Conservation (phyloP, 2,797 vertebrate species). For the Pygocentrus nattereri region DNA sequence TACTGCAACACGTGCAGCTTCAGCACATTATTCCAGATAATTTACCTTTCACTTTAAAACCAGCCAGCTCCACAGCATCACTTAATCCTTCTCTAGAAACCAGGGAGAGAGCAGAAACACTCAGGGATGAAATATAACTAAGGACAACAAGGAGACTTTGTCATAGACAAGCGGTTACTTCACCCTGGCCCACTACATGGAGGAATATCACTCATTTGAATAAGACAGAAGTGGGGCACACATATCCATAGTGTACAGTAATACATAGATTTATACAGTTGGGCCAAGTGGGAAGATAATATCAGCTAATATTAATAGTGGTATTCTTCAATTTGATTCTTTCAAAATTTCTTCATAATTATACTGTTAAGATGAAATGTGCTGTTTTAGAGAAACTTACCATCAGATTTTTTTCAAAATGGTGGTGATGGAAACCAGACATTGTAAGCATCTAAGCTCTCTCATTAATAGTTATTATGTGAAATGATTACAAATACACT, state of each 20-base stretch:
- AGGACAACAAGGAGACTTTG: neutral
- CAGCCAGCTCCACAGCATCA: neutral
- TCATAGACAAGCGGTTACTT: neutral
- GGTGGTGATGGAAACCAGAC: no score
- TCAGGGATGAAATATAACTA: neutral
- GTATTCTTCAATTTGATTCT: no score
- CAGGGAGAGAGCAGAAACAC: neutral
- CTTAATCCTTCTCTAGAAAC: neutral
- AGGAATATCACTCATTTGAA: constrained; percentile 3
- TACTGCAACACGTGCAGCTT: neutral
- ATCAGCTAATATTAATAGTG: no score
- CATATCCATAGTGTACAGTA: neutral
- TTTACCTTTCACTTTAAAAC: constrained; percentile 37
- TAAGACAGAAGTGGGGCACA: neutral
- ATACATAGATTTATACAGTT: no score
- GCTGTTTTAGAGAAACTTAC: no score
- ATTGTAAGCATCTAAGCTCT: no score
- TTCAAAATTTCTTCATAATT: no score
- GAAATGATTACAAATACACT: no score
- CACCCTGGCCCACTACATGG: neutral
- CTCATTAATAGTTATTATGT: no score
- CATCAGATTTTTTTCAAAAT: no score
- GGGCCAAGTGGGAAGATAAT: no score
- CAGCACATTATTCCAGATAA: constrained; percentile 24
- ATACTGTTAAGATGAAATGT: no score